These are phyloP conservation scores for Drosophila arizonae DNA, from an alignment of 1,140 invertebrate genomes.

Conservation along the genomic window DNA sequence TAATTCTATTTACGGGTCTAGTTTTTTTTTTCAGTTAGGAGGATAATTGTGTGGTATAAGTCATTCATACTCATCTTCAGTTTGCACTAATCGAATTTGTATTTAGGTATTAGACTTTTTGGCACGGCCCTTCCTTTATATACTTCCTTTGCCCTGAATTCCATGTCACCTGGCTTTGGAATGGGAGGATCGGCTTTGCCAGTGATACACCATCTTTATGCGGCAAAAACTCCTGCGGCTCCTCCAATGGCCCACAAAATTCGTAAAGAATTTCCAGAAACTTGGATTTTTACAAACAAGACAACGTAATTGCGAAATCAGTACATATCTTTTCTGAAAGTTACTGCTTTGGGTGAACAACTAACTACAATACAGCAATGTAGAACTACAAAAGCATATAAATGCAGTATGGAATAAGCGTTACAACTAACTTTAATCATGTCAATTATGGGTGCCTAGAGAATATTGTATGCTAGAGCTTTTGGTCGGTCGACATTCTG, in stretches of 20 bases:
- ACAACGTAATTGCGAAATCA: slow-evolving; percentile 27
- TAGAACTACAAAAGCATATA: not conserved
- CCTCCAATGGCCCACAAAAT: slow-evolving; percentile 7
- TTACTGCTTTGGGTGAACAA: slow-evolving; percentile 1
- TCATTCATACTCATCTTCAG: not conserved
- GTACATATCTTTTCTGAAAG: not conserved
- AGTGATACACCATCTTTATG: not conserved
- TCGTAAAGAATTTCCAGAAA: slow-evolving; percentile 67
- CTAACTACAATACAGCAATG: slow-evolving; percentile 1
- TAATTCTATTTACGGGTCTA: not conserved
- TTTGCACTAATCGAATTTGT: slow-evolving; percentile 21
- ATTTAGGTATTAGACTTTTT: not conserved
- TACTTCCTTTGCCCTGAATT: not conserved
- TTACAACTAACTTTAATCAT: not conserved
- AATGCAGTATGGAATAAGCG: slow-evolving; percentile 21
- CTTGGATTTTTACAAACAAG: slow-evolving; percentile 52
- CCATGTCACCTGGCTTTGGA: not conserved
- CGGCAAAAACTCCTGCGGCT: not conserved
- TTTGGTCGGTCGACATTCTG: no score
- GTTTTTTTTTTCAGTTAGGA: not conserved
- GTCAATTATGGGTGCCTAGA: not conserved
- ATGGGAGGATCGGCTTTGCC: not conserved
- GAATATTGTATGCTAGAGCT: no score
- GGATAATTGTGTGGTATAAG: not conserved
- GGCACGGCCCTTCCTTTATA: not conserved